Evolutionary conservation across 2,888 invertebrate species (phyloP), one percentile per base, ranked within the genome.

Genomic region (Lissonota sp.): DNA sequence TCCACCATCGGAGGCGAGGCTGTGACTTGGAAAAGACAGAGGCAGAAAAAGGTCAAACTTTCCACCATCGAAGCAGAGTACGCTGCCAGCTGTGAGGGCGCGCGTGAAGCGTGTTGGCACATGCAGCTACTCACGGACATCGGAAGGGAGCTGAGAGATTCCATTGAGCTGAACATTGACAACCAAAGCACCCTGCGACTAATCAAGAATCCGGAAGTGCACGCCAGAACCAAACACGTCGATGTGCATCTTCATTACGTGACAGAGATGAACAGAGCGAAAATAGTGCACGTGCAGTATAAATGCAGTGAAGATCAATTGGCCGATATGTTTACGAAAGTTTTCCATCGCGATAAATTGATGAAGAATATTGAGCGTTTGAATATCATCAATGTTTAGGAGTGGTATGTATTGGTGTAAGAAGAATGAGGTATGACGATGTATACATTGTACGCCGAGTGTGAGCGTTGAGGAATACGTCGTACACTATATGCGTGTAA

Each of bases 211-310:
- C 49, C 55, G 5, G 77, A 71, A 16, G 57, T 71, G 39, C 71
- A 78, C 37, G 64, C 64, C 6, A 63, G 64, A 37, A 71, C 77
- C 5, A 78, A 78, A 14, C 71, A 78, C n/a, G 26, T 71, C n/a
- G n/a, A n/a, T n/a, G 70, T 77, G 0, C 53, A 77, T 42, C 37
- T 77, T 37, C 71, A 71, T 71, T 70, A 53, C 14, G 12, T 71
- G 10, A 44, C 63, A 39, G 77, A 77, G n/a, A 40, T 40, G 8
- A 6, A 63, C 10, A n/a, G 40, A 6, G 1, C 0, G 10, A 8
- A 10, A 5, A 64, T 12, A 7, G 4, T 73, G 5, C 8, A 5
- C 0, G 46, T 63, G 49, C 1, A 62, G 1, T 73, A n/a, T 42
- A 44, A 10, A 3, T 6, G 39, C 5, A 64, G 51, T 7, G 16